Evolutionary conservation across 2,888 invertebrate species (phyloP), one percentile per base, ranked within the genome.

Genomic region (Limenitis camilla): DNA sequence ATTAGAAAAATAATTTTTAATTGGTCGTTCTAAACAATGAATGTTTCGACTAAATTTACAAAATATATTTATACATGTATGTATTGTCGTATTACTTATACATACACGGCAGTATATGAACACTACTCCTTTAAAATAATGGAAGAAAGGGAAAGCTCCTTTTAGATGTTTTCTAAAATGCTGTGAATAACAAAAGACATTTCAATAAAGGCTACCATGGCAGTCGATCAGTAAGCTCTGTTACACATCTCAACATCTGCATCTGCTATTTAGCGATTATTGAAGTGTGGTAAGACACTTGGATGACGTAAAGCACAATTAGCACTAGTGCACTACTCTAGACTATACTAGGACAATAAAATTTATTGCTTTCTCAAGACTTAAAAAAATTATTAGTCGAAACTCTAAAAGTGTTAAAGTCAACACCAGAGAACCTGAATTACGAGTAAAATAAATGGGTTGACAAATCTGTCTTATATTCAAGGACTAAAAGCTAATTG

Each of bases 321-420:
- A 69, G 70, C 67, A 69, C 70, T 74, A 74, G 69, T 74, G 74
- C 77, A 76, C 73, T 74, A 81, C 71, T 75, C 76, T 83, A 83
- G 85, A 84, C 83, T 85, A 70, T 79, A 82, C 78, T 84, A 81
- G 77, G 86, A 87, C 87, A 87, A 87, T 87, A 87, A 72, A 77
- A 71, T 70, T 66, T 71, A 76, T 73, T 74, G 77, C 73, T 76
- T 76, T 74, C 71, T 62, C 64, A 62, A 69, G 71, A 68, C 68
- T 65, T 70, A 40, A 5, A 32, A 30, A 33, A 33, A 29, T 6
- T 30, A 51, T 56, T 53, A 52, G 56, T 52, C 49, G 39, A 40
- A 53, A 38, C 28, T 48, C 40, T 40, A 43, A 36, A 31, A 19
- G 19, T 39, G 35, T 35, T 29, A 10, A n/a, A n/a, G n/a, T n/a